Base-by-base conservation (phyloP, 2,797 vertebrate species). In the Tapera naevia region DNA sequence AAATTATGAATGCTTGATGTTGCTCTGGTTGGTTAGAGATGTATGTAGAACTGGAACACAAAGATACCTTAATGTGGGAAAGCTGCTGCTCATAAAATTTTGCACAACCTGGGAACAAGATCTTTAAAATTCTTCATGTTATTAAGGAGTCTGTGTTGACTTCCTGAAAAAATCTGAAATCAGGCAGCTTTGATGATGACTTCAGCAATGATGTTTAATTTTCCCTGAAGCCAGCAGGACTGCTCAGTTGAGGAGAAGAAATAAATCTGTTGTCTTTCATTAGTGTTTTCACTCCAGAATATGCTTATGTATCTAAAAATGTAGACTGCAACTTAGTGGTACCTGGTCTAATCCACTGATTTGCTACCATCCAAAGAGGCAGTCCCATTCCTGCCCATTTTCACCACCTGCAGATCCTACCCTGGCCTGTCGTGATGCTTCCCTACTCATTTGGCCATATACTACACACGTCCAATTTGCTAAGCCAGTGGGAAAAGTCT, bases 31-130 rank as follows among this genome's bases (percentile, higher is more conserved):
- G 32, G 24, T 64, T 51, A 75, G 62, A 75, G 13, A 28, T 21
- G 10, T 23, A 10, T 0, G 0, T 46, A 28, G 66, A 84, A 75
- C 22, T 78, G 35, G 41, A 90, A 30, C 17, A 39, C 2, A 4
- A 64, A 90, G 45, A 2, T n/a, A 15, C 13, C 18, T 17, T 58
- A 57, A 21, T 2, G 3, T 45, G 32, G 8, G 45, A 86, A 82
- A 57, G 32, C 1, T 78, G 39, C 30, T 85, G 22, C 37, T 80
- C 0, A 0, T 35, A 76, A 91, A 66, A 27, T 32, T 58, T n/a
- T 72, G 7, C 19, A 66, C 18, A 33, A 41, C 41, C 18, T 74
- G 15, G 33, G 19, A 67, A 19, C 6, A 83, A 64, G 33, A 73
- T 13, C 39, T 87, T 73, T 41, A 48, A 57, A 74, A 69, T 54